phyloP scores from a whole-genome alignment of 2,113 vertebrate genomes.

The Datnioides undecimradiatus region DNA sequence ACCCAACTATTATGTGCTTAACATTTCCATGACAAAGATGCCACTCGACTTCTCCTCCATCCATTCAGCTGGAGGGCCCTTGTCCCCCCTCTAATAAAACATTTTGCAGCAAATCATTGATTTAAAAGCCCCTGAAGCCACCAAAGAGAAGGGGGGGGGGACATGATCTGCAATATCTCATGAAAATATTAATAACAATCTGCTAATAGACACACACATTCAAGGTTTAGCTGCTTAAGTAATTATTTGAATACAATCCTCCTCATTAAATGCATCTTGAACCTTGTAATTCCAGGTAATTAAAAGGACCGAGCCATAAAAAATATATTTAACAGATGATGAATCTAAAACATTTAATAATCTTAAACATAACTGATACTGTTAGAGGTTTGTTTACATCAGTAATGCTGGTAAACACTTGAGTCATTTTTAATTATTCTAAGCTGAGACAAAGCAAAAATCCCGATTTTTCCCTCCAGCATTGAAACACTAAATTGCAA shows the following conservation, averaged over 20 bases:
- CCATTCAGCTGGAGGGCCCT: constrained; percentile 96
- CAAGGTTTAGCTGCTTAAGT: not conserved
- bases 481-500: not conserved
- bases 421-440: not conserved
- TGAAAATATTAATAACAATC: not conserved
- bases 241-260: not conserved
- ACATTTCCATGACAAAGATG: constrained; percentile 99
- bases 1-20: constrained; percentile 99
- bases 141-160: constrained; percentile 86
- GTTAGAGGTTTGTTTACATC: not conserved
- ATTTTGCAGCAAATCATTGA: constrained; percentile 97
- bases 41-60: constrained; percentile 99
- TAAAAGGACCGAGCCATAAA: not conserved
- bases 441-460: not conserved
- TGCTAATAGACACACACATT: not conserved
- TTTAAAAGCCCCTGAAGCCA: constrained; percentile 86
- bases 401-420: not conserved
- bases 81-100: constrained; percentile 96
- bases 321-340: too few species aligned
- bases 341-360: too few species aligned
- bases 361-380: not conserved
- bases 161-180: constrained; percentile 42
- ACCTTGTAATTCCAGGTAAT: not conserved
- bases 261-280: not conserved
- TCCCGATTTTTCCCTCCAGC: not conserved